Base-by-base conservation (phyloP, 1,140 invertebrate species). In the Dermatophagoides farinae region DNA sequence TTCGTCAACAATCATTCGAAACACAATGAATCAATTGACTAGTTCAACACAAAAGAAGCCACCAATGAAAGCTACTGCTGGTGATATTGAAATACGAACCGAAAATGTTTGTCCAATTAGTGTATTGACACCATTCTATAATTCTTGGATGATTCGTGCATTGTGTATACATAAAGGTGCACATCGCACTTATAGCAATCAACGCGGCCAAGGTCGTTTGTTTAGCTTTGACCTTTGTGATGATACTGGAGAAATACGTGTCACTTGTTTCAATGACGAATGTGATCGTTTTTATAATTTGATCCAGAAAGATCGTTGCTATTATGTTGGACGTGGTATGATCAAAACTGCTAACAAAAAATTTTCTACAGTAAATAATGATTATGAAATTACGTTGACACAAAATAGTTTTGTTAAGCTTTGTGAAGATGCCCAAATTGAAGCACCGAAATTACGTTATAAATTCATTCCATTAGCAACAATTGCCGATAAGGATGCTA, bases 341-440 rank as follows among this genome's bases (percentile, higher is more conserved):
- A 50, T 60, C 16, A 63, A 62, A 39, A 6, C 54, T 0, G 62
- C 61, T 12, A 65, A 65, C 43, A 57, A 62, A 50, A 44, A 51
- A 22, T 65, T n/a, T 23, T 46, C 50, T 25, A 12, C 31, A 23
- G 70, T 93, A 12, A 86, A 89, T 51, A 90, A 96, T 72, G 89
- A 97, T 70, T 98, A 96, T 69, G 95, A 99, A 70, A 85, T 98
- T 80, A 85, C 85, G 0, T 82, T 97, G 66, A 82, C 75, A n/a
- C 72, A 74, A 20, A 86, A 95, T 39, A 85, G 87, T 0, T 75
- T 83, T 64, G 77, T 93, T 9, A 74, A 81, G 41, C 77, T 78
- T 53, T 88, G 84, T 66, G 73, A 76, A 53, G 65, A 66, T 44
- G 51, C 14, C 53, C 49, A 69, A 64, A 53, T 60, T 20, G 71